A percentile compares a stretch with the other conserved stretches of the same genome.
Conservation (phyloP, 2,113 vertebrate genomes). For the Lonchura striata region DNA sequence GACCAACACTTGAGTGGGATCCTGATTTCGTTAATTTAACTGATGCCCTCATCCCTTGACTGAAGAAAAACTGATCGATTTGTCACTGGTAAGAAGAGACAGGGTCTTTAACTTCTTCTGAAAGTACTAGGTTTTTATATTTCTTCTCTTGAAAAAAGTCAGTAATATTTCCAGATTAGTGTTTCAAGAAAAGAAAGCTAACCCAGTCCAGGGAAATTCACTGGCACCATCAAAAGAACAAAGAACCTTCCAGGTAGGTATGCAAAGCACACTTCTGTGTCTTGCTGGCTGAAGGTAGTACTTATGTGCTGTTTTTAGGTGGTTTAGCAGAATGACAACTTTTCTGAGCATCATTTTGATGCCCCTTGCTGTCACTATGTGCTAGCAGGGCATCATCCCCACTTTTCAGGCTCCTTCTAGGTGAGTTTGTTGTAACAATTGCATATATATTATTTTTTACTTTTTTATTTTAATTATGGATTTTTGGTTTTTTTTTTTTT, state of each 20-base stretch:
- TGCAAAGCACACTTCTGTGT: neutral
- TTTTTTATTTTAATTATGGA: neutral
- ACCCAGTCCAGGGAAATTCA: neutral
- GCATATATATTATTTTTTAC: rapidly evolving
- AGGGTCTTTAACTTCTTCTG: neutral
- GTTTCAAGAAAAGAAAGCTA: neutral
- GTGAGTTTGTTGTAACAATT: neutral
- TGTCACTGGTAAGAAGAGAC: neutral
- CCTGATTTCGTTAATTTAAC: neutral
- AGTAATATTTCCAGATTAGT: neutral
- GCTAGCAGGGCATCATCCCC: rapidly evolving
- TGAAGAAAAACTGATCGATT: neutral
- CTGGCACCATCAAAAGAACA: rapidly evolving
- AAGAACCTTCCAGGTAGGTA: neutral
- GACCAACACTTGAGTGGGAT: neutral
- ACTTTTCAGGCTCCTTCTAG: neutral
- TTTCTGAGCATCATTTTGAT: neutral
- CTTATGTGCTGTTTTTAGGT: neutral
- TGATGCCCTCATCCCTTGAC: neutral
- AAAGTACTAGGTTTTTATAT: neutral
- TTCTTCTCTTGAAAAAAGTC: neutral
- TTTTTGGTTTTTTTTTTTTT: too few relatives aligned
- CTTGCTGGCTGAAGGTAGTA: neutral
- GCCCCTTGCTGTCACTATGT: neutral
- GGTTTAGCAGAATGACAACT: neutral